Conservation (phyloP, 1,140 invertebrate species). For the Mylabris phalerata region DNA sequence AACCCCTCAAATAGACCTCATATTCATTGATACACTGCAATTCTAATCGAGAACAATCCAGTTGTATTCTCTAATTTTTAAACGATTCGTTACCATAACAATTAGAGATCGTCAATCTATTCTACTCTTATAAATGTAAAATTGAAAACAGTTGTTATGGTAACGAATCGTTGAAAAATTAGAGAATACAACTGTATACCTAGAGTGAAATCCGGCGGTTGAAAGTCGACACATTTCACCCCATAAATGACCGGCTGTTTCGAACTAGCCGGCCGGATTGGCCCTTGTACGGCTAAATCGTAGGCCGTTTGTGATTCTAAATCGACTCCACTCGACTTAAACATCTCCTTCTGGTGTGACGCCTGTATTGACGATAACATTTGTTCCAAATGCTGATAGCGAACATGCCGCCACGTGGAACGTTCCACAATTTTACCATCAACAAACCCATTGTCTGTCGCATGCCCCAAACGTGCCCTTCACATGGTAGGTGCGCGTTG, state of each 20-base stretch:
- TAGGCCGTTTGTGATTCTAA: conserved; percentile 81
- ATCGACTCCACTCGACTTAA: conserved; percentile 60
- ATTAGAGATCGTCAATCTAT: too few species aligned
- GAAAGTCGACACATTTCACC: conserved; percentile 77
- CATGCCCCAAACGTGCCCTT: conserved; percentile 70
- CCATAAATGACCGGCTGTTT: conserved; percentile 76
- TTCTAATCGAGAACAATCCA: conserved; percentile 47
- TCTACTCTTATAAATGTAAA: too few species aligned
- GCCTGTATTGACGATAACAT: conserved; percentile 3
- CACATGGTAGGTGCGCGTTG: conserved; percentile 65
- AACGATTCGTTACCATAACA: too few species aligned
- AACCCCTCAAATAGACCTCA: conserved; percentile 61
- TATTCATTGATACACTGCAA: conserved; percentile 79
- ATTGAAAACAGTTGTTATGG: too few species aligned
- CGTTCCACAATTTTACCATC: conserved; percentile 67
- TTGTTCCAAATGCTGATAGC: conserved; percentile 55
- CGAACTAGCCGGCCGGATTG: conserved; percentile 62
- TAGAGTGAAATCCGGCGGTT: conserved; percentile 77
- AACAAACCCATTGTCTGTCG: conserved; percentile 67
- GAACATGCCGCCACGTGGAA: conserved; percentile 64
- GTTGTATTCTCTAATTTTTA: too few species aligned
- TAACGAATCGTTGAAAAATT: too few species aligned
- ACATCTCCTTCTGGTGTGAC: conserved; percentile 11
- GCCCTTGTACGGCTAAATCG: conserved; percentile 73
- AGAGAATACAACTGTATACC: conserved; percentile 47